phyloP scores from a whole-genome alignment of 2,113 vertebrate species.

The Coreoperca whiteheadi region DNA sequence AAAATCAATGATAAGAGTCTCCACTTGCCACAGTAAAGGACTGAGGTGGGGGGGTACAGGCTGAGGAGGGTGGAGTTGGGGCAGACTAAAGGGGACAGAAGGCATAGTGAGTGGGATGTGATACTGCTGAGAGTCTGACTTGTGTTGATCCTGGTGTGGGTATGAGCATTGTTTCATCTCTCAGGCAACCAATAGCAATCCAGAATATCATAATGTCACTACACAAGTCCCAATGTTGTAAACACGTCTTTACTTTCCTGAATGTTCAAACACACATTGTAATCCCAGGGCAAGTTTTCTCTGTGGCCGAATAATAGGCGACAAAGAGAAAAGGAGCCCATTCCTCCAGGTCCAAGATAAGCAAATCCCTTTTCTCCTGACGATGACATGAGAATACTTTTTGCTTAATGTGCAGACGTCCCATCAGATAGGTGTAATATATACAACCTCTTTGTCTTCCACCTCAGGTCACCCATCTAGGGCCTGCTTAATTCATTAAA shows the following conservation, averaged over 20 bases:
- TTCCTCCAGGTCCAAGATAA: constrained; percentile 55
- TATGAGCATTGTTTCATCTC: constrained; percentile 5
- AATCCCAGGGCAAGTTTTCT: constrained; percentile 10
- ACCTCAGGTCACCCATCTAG: constrained; percentile 47
- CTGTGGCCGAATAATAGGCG: constrained; percentile 4
- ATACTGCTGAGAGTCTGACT: constrained; percentile 2
- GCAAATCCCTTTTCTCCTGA: constrained; percentile 58
- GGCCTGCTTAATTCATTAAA: constrained; percentile 66
- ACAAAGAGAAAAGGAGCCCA: constrained; percentile 32
- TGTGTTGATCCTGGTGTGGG: constrained; percentile 4
- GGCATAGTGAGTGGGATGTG: neutral
- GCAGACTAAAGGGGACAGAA: neutral
- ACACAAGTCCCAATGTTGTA: neutral
- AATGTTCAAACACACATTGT: neutral
- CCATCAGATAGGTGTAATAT: constrained; percentile 67
- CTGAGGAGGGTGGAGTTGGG: neutral
- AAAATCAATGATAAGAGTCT: constrained; percentile 81
- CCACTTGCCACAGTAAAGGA: constrained; percentile 71
- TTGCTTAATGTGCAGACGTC: constrained; percentile 49
- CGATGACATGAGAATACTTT: constrained; percentile 61
- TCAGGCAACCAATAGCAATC: neutral
- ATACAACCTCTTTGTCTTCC: constrained; percentile 71
- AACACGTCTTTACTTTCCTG: neutral
- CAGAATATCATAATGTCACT: neutral
- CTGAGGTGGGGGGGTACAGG: neutral